Evolutionary conservation across 2,888 invertebrate species (phyloP), one percentile per base, ranked within the genome.

Genomic region (Chloromyia formosa): DNA sequence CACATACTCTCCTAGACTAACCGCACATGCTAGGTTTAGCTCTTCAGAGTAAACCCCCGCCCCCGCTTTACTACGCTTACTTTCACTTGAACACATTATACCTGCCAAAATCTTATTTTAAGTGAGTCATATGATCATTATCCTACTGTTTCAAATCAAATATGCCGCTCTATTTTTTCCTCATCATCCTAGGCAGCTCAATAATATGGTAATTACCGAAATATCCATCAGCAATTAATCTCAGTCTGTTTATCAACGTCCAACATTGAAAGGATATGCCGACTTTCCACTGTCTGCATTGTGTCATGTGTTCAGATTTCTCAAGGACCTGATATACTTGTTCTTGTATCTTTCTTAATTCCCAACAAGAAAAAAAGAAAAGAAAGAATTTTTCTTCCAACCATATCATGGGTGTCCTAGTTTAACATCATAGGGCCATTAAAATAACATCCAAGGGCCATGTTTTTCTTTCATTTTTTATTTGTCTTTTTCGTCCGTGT

Each of bases 161-260:
- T n/a, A n/a, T n/a, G n/a, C n/a, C n/a, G n/a, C n/a, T n/a, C n/a
- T n/a, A n/a, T n/a, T n/a, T 35, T 35, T 35, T 7, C 27, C 27
- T 35, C 27, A 35, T 7, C 2, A 35, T 35, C n/a, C n/a, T n/a
- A n/a, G 10, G 1, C 53, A 22, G 27, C 12, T 16, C 20, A 49
- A 23, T 40, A 73, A 76, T 76, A 76, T 75, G 69, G 53, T 76
- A 76, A 76, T 76, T 76, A 76, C 75, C 75, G 66, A 45, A 7
- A 74, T 76, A 75, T 76, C 76, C 76, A 76, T 73, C 75, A 76
- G 68, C 76, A 75, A 76, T 76, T 75, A 76, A 76, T 76, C 75
- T 76, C 53, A 16, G 60, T 60, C 74, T 76, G 74, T 68, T 76
- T 76, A 76, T 74, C 69, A 42, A 22, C 68, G 23, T 22, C 42